Evolutionary conservation across 2,888 invertebrate species (phyloP).

Genomic region (Cerastoderma edule): DNA sequence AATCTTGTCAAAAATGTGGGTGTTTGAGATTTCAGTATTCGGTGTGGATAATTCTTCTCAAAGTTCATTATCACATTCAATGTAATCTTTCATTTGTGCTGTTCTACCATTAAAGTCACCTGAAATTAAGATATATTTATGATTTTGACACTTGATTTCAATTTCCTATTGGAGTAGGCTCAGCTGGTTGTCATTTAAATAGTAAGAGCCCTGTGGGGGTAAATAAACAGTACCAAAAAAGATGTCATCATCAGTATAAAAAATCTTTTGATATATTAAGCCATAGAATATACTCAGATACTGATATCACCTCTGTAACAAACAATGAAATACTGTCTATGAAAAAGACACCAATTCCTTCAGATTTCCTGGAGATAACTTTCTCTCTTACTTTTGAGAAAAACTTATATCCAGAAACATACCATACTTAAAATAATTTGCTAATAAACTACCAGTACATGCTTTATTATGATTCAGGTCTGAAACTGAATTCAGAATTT

Average conservation of each 20-base stretch:
- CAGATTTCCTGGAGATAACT: conserved; percentile 23
- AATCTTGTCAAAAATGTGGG: not conserved
- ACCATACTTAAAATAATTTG: too few species aligned
- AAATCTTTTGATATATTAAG: not conserved
- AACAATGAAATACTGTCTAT: not conserved
- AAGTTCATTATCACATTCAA: not conserved
- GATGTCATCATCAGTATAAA: not conserved
- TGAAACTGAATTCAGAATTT: too few species aligned
- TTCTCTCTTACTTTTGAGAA: too few species aligned
- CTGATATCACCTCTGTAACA: not conserved
- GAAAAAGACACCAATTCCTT: conserved; percentile 6
- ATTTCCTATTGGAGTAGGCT: not conserved
- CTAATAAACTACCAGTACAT: too few species aligned
- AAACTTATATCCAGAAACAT: too few species aligned
- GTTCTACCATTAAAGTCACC: conserved; percentile 5
- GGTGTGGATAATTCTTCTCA: not conserved
- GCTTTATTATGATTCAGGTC: too few species aligned
- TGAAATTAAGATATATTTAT: not conserved
- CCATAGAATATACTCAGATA: conserved; percentile 6
- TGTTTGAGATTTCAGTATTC: not conserved
- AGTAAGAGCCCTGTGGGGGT: not conserved
- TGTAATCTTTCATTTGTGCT: not conserved
- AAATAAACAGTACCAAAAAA: not conserved
- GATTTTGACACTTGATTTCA: too few species aligned
- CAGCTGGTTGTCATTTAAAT: not conserved